A percentile compares a stretch with the other conserved stretches of the same genome.
phyloP scores from a whole-genome alignment of 1,140 invertebrate species.

The Trachelipus rathkii region DNA sequence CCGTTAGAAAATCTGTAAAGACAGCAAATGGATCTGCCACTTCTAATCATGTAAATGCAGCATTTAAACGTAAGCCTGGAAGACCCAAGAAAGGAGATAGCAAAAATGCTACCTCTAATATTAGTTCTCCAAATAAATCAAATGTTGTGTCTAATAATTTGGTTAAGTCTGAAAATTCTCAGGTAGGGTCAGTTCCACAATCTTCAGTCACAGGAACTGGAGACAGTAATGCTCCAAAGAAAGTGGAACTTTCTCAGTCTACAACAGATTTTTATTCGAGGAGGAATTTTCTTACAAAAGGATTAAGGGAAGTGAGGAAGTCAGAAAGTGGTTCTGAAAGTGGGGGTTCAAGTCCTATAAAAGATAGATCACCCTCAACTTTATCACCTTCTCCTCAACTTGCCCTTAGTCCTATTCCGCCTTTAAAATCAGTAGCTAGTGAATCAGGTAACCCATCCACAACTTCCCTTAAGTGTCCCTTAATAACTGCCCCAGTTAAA shows the following conservation, averaged over 20 bases:
- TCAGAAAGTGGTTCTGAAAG: conserved; percentile 34
- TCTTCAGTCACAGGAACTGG: not conserved
- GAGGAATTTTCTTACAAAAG: conserved; percentile 32
- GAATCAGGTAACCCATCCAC: not conserved
- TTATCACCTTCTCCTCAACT: conserved; percentile 10
- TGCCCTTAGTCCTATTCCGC: not conserved
- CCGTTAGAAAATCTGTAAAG: no score
- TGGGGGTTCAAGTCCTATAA: not conserved
- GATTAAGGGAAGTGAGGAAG: conserved; percentile 40
- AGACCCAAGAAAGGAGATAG: conserved; percentile 7
- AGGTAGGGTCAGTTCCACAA: not conserved
- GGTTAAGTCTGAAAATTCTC: not conserved
- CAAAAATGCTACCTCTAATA: not conserved
- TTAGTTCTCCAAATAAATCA: not conserved
- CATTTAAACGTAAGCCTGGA: conserved; percentile 17
- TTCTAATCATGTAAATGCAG: conserved; percentile 14
- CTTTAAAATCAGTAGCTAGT: conserved; percentile 2
- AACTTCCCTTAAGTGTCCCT: conserved; percentile 23
- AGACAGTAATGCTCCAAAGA: not conserved
- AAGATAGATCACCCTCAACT: not conserved
- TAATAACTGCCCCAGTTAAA: conserved; percentile 25
- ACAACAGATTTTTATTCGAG: not conserved
- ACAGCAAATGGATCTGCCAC: conserved; percentile 2
- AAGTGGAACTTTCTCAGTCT: not conserved
- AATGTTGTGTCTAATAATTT: not conserved